phyloP scores from a whole-genome alignment of 1,140 invertebrate genomes.

The Argopecten irradians region DNA sequence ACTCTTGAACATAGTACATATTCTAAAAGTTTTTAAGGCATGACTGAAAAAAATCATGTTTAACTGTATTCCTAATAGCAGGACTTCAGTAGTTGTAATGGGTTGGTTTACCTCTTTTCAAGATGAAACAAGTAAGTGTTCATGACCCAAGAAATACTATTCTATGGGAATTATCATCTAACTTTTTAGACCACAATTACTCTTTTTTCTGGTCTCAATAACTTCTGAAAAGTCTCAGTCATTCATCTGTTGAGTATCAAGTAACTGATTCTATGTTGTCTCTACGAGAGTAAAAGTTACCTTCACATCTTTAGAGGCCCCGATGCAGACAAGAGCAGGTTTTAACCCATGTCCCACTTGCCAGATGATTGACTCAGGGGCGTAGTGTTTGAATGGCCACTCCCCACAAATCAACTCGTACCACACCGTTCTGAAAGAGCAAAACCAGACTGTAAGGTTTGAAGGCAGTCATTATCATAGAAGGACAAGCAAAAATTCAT shows the following conservation, averaged over 20 bases:
- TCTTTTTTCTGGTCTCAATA: background rate
- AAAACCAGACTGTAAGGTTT: constrained; percentile 22
- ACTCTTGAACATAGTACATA: too few species aligned
- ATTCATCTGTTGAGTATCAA: background rate
- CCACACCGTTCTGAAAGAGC: constrained; percentile 92
- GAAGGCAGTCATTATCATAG: background rate
- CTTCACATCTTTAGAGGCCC: constrained; percentile 97
- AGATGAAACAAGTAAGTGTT: too few species aligned
- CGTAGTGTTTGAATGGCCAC: constrained; percentile 95
- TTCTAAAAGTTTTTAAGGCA: too few species aligned
- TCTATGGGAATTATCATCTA: constrained; percentile 27
- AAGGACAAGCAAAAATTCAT: too few species aligned
- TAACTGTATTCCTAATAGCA: too few species aligned
- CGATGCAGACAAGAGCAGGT: constrained; percentile 94
- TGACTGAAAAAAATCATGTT: too few species aligned
- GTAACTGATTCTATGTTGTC: background rate
- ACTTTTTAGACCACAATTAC: background rate
- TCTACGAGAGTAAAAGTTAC: constrained; percentile 78
- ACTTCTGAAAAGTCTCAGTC: background rate
- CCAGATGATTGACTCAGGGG: constrained; percentile 97
- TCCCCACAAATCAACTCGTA: constrained; percentile 97
- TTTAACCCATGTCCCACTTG: constrained; percentile 98
- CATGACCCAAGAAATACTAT: too few species aligned
- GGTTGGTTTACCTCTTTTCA: too few species aligned
- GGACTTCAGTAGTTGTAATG: background rate